Conservation (phyloP, 2,797 vertebrate species). For the Macropodus opercularis region DNA sequence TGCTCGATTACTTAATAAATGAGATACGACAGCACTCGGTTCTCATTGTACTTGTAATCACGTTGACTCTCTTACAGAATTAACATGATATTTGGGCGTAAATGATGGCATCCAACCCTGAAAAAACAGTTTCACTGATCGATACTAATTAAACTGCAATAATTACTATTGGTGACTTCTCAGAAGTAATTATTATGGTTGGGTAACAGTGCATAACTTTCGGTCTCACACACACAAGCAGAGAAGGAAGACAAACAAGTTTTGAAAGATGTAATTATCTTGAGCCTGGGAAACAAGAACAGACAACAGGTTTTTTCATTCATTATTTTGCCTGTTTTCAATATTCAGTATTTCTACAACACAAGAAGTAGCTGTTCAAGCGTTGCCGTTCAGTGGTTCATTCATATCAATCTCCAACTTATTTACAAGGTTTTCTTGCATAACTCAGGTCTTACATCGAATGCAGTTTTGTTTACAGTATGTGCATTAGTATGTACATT, state of each 20-base stretch:
- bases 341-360: conserved; percentile 45
- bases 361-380: conserved; percentile 32
- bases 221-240: not conserved
- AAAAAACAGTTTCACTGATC: not conserved
- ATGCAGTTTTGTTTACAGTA: conserved; percentile 66
- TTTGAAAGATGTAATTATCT: conserved; percentile 19
- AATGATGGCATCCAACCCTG: not conserved
- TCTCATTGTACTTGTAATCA: no score
- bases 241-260: not conserved
- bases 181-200: not conserved
- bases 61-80: no score
- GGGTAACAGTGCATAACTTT: not conserved
- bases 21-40: no score
- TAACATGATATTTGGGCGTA: no score
- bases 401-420: conserved; percentile 18
- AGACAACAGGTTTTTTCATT: conserved; percentile 32
- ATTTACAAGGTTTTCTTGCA: conserved; percentile 55
- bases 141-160: not conserved
- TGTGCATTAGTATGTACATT: conserved; percentile 70
- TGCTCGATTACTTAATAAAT: not conserved
- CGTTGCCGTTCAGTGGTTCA: conserved; percentile 20
- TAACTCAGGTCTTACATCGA: conserved; percentile 8
- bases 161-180: not conserved
- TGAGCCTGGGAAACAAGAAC: conserved; percentile 1
- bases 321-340: conserved; percentile 52